Base-by-base conservation (phyloP, 2,113 vertebrate species). In the Ceratotherium simum region DNA sequence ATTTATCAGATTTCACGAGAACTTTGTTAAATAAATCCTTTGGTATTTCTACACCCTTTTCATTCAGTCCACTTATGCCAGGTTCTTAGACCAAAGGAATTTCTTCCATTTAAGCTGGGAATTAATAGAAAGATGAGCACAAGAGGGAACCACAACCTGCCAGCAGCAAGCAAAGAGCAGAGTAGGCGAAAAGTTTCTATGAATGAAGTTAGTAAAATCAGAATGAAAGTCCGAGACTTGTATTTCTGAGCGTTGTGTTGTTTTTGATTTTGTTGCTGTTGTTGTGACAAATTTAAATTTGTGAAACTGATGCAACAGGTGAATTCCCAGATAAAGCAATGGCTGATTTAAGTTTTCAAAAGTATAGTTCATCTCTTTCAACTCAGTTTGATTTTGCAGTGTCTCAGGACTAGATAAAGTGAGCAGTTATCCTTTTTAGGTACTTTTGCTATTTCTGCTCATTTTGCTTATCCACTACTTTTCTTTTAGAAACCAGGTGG, bases 1-100 rank as follows among this genome's bases (percentile, higher is more conserved):
- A 13, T 56, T 96, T 96, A 69, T 84, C 54, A 95, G 39, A 84
- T 51, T 94, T 95, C 46, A 83, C n/a, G 80, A 95, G 54, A 58
- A 2, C 7, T 14, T 65, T 79, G 2, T 56, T 85, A 95, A 96
- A 51, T 64, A 90, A 86, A 79, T 46, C 2, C 13, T 94, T 91
- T 76, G 69, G 21, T 87, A 54, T 92, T 70, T 48, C 48, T 92
- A 27, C 0, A 67, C 6, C 8, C 0, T 87, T 96, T 73, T 31
- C 14, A 79, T 84, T 90, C 7, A 29, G 12, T 70, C 12, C 1
- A 51, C 20, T n/a, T 82, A 42, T 31, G 25, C 6, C 60, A 67
- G 10, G 0, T 73, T 84, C 31, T 95, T 10, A 84, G 9, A 29
- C 18, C 39, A 79, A 72, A 96, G 42, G 60, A 13, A 79, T 92